Evolutionary conservation across 2,797 vertebrate genomes (phyloP), one percentile per base, ranked within the genome.

Genomic region (Diglossa cyanea): DNA sequence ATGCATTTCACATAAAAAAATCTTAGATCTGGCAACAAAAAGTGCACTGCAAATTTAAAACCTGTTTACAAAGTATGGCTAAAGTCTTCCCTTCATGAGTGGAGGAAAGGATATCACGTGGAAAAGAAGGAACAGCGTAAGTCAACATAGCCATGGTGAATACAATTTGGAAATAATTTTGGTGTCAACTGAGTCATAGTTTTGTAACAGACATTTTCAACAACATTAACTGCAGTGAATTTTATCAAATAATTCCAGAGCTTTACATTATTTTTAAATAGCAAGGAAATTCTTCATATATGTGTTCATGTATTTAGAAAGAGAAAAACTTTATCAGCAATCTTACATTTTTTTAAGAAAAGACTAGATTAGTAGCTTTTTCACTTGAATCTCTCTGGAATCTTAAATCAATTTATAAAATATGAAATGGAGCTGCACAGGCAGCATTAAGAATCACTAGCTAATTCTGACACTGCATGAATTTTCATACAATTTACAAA

Each of bases 401-500:
- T 80, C 78, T 80, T 87, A 90, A 93, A 88, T 72, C 57, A 68
- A 68, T 72, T 91, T 92, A 83, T 70, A 89, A 91, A 91, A 96
- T 66, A 37, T 7, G 47, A 83, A 77, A 82, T 74, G 31, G 65
- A 92, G 28, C 35, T 74, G 16, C 81, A 63, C 18, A 61, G 45
- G 70, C 86, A 86, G 15, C 35, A 88, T 82, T 94, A 95, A 94
- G 71, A 73, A 96, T 86, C 72, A 68, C 21, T 84, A 72, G 57
- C 57, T 96, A 90, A 93, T 93, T 93, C 87, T 94, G 73, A 88
- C 93, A 66, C 86, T 96, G 72, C 86, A 86, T 95, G 88, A 86
- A 90, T 93, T 96, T 94, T 94, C 91, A 83, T 95, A 86, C 76
- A 81, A 88, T 95, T 91, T 91, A 40, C 45, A 75, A 93, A 95